Conservation (phyloP, 2,888 invertebrate species). For the Sympetrum striolatum region DNA sequence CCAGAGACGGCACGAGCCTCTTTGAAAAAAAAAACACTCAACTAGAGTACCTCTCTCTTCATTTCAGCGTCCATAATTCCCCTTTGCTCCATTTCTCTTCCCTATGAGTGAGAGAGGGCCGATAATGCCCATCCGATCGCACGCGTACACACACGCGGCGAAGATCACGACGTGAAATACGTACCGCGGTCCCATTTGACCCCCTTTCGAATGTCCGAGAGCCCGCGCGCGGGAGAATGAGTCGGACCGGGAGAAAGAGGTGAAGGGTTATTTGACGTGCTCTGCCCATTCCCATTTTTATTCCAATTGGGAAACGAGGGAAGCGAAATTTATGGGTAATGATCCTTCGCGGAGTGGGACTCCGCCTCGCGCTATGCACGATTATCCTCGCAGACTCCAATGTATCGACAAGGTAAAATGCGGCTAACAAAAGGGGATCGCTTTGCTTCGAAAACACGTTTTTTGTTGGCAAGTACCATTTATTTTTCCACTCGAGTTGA, state of each 20-base stretch:
- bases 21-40: too few relatives aligned
- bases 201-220: slow-evolving; percentile 23
- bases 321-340: slow-evolving; percentile 36
- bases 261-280: slow-evolving; percentile 14
- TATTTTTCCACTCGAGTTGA: not conserved
- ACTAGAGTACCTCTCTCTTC: not conserved
- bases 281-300: not conserved
- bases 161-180: slow-evolving; percentile 18
- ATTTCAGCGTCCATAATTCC: not conserved
- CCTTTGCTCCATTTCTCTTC: not conserved
- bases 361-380: not conserved
- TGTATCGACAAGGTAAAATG: not conserved
- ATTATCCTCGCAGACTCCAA: not conserved
- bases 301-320: not conserved
- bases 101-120: not conserved
- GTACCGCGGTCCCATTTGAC: not conserved
- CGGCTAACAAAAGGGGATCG: not conserved
- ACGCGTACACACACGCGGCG: not conserved
- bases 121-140: not conserved
- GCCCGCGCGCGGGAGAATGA: not conserved
- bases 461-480: not conserved
- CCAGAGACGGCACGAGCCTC: not conserved
- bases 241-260: not conserved
- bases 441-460: not conserved
- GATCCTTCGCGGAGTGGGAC: not conserved